Percentiles rank a stretch among this genome's conserved stretches.
These are phyloP conservation scores for Meandrusa payeni DNA, from an alignment of 2,888 invertebrate genomes.

Conservation along the genomic window DNA sequence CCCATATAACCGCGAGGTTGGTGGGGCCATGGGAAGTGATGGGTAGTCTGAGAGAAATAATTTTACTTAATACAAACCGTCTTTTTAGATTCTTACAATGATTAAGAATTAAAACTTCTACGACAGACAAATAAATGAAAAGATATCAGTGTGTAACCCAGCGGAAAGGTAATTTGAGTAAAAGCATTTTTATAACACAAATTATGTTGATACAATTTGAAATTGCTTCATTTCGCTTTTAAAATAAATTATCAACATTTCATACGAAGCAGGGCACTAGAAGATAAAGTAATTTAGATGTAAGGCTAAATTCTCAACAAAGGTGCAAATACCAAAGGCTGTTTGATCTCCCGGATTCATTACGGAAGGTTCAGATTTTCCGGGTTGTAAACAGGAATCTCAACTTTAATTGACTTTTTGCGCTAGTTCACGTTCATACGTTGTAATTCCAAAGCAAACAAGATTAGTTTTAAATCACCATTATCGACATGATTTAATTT, in stretches of 20 bases:
- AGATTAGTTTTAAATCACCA: conserved; percentile 6
- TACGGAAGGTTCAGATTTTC: conserved; percentile 29
- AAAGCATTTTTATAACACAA: not conserved
- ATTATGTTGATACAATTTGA: not conserved
- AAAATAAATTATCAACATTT: conserved; percentile 14
- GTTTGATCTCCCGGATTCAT: conserved; percentile 27
- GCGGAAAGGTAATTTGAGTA: no score
- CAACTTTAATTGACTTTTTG: conserved; percentile 37
- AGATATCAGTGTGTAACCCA: no score
- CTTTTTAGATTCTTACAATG: no score
- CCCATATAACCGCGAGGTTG: no score
- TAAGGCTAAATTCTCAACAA: conserved; percentile 17
- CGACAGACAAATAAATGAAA: no score
- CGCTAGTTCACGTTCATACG: conserved; percentile 20
- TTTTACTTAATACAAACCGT: no score
- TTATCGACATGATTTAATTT: not conserved
- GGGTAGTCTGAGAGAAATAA: no score
- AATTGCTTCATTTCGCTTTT: not conserved
- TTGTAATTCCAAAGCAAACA: conserved; percentile 12
- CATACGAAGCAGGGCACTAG: not conserved
- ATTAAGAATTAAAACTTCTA: no score
- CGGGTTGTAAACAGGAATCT: conserved; percentile 29
- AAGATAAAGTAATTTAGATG: conserved; percentile 23
- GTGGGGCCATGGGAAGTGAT: no score
- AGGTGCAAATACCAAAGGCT: conserved; percentile 25